Evolutionary conservation across 2,888 invertebrate species (phyloP).

Genomic region (Eutolmus rufibarbis): DNA sequence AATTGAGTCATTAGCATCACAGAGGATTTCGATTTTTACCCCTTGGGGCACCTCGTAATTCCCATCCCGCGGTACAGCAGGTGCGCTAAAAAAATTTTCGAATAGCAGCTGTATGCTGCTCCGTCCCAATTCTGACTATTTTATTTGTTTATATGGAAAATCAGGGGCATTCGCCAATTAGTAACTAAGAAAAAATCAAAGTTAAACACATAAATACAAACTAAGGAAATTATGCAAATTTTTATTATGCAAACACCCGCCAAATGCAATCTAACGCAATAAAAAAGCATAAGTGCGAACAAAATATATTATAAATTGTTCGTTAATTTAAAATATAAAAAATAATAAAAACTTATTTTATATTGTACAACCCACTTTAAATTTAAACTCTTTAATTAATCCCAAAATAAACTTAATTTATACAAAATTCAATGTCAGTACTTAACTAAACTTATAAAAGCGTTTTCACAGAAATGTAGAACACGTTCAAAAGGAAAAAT

Average conservation of each 20-base stretch:
- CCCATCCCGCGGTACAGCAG: background rate
- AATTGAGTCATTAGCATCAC: background rate
- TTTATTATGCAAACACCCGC: background rate
- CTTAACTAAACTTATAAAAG: background rate
- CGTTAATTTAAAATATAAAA: background rate
- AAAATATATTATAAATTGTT: no score
- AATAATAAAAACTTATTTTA: background rate
- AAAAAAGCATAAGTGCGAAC: background rate
- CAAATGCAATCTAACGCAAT: background rate
- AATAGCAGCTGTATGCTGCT: background rate
- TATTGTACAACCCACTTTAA: background rate
- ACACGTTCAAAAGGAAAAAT: no score
- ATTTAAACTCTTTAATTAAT: background rate
- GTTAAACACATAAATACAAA: background rate
- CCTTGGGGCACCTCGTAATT: background rate
- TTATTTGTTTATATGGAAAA: background rate
- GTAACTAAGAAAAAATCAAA: background rate
- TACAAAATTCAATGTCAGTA: background rate
- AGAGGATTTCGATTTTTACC: background rate
- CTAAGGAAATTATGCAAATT: background rate
- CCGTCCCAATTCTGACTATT: background rate
- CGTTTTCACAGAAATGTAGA: no score
- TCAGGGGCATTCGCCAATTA: background rate
- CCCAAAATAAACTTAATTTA: background rate
- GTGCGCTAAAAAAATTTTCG: background rate